phyloP scores from a whole-genome alignment of 2,888 invertebrate species.

The Pocota personata region DNA sequence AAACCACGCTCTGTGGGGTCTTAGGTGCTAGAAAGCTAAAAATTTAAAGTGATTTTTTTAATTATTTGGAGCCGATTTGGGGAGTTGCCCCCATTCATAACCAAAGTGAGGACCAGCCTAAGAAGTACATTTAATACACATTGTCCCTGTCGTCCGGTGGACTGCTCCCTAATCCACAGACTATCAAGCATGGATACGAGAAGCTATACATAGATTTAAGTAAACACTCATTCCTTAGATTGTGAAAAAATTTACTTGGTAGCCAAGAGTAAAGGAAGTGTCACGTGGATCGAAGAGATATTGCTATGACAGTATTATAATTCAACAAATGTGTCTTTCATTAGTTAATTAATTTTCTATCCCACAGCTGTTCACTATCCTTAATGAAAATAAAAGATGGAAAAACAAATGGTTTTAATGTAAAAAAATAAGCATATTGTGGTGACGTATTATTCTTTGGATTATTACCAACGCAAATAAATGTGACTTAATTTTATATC shows the following conservation, averaged over 20 bases:
- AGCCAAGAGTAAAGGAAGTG: conserved; percentile 18
- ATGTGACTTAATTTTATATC: not conserved
- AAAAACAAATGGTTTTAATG: not conserved
- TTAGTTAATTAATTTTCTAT: conserved; percentile 64
- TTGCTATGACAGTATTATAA: conserved; percentile 22
- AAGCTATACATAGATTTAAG: conserved; percentile 4
- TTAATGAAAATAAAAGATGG: conserved; percentile 10
- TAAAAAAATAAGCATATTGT: not conserved
- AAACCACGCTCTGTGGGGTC: no score
- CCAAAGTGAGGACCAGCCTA: no score
- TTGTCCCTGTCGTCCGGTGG: no score
- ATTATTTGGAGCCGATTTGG: no score
- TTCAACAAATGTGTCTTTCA: conserved; percentile 34
- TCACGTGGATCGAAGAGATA: conserved; percentile 32
- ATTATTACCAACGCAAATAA: not conserved
- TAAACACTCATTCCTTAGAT: not conserved
- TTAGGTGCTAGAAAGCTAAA: no score
- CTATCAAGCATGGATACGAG: not conserved
- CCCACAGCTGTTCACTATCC: conserved; percentile 24
- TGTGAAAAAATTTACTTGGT: not conserved
- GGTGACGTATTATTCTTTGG: not conserved
- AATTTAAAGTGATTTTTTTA: no score
- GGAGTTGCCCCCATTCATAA: no score
- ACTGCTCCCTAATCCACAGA: no score
- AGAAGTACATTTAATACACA: no score